These are phyloP conservation scores for Phyllostomus discolor DNA, from an alignment of 2,113 vertebrate genomes.

Conservation along the genomic window DNA sequence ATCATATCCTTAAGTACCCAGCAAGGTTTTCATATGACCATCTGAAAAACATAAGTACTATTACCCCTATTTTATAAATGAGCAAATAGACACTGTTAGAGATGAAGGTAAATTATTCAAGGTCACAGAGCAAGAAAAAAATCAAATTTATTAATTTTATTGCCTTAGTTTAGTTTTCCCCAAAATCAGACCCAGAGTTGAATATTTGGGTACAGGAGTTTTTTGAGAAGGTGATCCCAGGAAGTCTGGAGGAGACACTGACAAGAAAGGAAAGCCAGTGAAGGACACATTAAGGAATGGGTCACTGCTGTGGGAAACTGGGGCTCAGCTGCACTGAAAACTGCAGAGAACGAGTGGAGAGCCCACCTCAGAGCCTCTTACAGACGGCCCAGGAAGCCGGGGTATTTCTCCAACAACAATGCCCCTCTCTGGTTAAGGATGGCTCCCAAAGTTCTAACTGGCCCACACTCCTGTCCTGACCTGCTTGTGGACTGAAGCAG, in stretches of 20 bases:
- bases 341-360: accelerated
- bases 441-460: not conserved
- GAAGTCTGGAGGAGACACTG: not conserved
- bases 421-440: accelerated
- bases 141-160: not conserved
- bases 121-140: not conserved
- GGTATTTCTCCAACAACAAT: not conserved
- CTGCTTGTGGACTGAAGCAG: not conserved
- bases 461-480: not conserved
- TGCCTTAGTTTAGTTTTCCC: not conserved
- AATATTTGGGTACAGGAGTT: not conserved
- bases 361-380: not conserved
- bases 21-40: not conserved
- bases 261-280: not conserved
- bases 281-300: accelerated
- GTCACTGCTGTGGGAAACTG: not conserved
- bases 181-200: not conserved
- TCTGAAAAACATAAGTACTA: not conserved
- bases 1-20: not conserved
- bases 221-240: not conserved
- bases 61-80: not conserved
- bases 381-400: accelerated
- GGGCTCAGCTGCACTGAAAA: accelerated
- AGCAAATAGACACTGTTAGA: not conserved
- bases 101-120: not conserved